Percentiles rank a stretch among this genome's conserved stretches.
Conservation (phyloP, 2,797 vertebrate genomes). For the Clarias platycephalus region DNA sequence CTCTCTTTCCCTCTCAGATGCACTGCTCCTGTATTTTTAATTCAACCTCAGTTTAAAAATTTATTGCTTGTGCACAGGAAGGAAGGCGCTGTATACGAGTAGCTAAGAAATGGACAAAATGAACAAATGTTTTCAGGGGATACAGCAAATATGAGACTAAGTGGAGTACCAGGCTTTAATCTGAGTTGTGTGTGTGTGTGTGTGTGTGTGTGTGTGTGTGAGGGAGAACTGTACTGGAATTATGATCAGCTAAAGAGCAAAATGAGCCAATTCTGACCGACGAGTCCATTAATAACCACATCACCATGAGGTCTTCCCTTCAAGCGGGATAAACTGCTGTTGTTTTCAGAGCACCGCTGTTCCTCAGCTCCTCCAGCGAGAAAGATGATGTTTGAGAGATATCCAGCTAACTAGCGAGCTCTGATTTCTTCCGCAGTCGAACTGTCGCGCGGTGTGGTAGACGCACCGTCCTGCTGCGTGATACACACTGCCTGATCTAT, state of each 20-base stretch:
- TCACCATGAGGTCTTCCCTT: neutral
- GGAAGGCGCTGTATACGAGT: constrained; percentile 54
- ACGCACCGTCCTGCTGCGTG: neutral
- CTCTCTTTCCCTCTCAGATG: constrained; percentile 61
- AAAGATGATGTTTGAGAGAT: constrained; percentile 23
- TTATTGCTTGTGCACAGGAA: constrained; percentile 60
- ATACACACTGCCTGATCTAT: constrained; percentile 9
- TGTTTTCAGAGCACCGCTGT: neutral
- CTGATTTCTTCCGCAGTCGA: neutral
- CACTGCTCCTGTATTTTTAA: constrained; percentile 73
- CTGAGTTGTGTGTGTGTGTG: constrained; percentile 14
- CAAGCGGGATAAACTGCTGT: neutral
- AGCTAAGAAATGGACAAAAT: constrained; percentile 77
- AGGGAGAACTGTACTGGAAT: neutral
- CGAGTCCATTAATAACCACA: neutral
- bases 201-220: too few relatives aligned
- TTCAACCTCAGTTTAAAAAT: constrained; percentile 79
- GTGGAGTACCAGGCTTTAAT: constrained; percentile 70
- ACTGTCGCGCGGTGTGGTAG: neutral
- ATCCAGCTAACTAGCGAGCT: neutral
- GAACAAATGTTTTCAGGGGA: constrained; percentile 70
- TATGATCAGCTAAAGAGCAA: neutral
- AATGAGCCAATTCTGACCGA: neutral
- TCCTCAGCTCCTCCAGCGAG: neutral
- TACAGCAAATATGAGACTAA: constrained; percentile 73